Evolutionary conservation across 2,797 vertebrate genomes (phyloP).

Genomic region (Mormyrops boulengeri): DNA sequence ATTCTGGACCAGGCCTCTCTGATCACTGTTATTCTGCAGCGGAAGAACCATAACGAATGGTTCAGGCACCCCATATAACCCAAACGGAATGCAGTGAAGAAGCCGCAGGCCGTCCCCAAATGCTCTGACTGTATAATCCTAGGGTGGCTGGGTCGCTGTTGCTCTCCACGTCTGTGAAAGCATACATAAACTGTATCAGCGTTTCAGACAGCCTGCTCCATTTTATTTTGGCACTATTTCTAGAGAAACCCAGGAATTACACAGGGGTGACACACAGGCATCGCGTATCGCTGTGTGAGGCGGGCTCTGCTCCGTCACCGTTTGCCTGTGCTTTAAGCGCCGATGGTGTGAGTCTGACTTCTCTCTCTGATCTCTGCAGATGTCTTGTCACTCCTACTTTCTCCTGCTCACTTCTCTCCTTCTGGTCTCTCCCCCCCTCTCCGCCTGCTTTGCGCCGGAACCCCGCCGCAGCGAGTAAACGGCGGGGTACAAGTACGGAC

Average conservation of each 20-base stretch:
- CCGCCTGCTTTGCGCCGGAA: conserved; percentile 47
- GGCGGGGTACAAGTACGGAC: conserved; percentile 73
- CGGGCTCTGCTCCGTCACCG: background rate
- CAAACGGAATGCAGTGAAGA: background rate
- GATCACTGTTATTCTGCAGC: background rate
- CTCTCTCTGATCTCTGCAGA: background rate
- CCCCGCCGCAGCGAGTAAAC: conserved; percentile 72
- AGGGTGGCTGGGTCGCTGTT: background rate
- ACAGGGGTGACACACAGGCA: background rate
- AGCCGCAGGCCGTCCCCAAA: background rate
- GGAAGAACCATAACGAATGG: background rate
- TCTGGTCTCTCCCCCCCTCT: conserved; percentile 29
- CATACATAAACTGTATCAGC: background rate
- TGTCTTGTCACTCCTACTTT: conserved; percentile 26
- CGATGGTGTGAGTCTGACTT: background rate
- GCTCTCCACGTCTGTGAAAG: background rate
- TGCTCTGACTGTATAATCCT: background rate
- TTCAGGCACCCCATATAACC: background rate
- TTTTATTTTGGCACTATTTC: background rate
- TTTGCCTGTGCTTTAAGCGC: background rate
- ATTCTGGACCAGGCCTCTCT: background rate
- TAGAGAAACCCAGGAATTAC: background rate
- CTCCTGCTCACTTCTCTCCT: conserved; percentile 11
- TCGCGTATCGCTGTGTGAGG: background rate
- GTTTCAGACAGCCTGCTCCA: background rate